Conservation (phyloP, 2,113 vertebrate species). For the Lepidothrix coronata region DNA sequence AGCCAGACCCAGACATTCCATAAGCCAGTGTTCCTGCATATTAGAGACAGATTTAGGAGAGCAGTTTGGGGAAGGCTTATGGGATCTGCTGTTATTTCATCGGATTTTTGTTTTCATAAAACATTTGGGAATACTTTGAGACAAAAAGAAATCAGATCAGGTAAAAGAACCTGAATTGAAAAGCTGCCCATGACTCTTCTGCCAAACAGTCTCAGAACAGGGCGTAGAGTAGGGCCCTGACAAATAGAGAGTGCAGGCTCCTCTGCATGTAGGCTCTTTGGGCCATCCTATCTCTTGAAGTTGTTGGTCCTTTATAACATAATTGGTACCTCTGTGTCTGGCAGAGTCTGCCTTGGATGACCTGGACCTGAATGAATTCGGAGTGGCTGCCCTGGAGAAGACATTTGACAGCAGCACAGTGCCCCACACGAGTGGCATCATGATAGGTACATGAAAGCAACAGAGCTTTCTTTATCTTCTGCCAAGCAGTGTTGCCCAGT, state of each 20-base stretch:
- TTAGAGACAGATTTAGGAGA: background rate
- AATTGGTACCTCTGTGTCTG: conserved; percentile 68
- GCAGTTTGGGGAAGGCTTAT: conserved; percentile 26
- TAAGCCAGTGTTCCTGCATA: background rate
- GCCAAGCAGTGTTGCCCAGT: conserved; percentile 73
- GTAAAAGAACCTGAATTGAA: background rate
- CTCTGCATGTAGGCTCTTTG: conserved; percentile 73
- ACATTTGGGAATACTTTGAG: background rate
- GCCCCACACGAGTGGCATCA: conserved; percentile 84
- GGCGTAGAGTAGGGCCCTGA: conserved; percentile 34
- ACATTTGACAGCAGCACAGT: conserved; percentile 87
- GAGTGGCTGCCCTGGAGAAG: conserved; percentile 92
- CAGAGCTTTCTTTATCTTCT: conserved; percentile 76
- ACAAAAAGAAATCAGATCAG: background rate
- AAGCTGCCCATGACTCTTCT: conserved; percentile 47
- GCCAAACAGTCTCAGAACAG: conserved; percentile 6
- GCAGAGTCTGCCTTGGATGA: conserved; percentile 94
- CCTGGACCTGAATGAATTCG: conserved; percentile 95
- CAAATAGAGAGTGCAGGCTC: conserved; percentile 48
- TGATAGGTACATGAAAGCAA: conserved; percentile 84
- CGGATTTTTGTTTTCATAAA: background rate
- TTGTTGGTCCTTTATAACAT: conserved; percentile 75
- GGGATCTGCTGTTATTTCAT: conserved; percentile 30
- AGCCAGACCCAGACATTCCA: background rate
- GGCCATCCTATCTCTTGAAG: conserved; percentile 72